A percentile compares a stretch with the other conserved stretches of the same genome.
These are phyloP conservation scores for Onchidella celtica DNA, from an alignment of 2,888 invertebrate species.

Conservation along the genomic window DNA sequence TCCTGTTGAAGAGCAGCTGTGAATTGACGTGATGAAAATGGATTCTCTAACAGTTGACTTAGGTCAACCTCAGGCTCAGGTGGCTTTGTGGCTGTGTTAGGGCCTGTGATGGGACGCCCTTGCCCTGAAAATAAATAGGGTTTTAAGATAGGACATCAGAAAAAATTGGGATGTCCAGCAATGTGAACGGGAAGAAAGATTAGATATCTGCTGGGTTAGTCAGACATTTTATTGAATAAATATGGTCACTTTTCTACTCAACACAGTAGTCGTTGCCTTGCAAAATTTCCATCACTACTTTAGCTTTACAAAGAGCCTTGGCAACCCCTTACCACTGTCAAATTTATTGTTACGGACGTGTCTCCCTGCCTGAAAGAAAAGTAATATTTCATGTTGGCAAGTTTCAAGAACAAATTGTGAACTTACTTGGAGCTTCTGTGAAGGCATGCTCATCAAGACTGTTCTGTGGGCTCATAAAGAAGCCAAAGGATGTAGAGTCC, in stretches of 20 bases:
- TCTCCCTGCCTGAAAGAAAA: too few relatives aligned
- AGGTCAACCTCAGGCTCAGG: not conserved
- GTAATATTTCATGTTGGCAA: too few relatives aligned
- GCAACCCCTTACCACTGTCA: too few relatives aligned
- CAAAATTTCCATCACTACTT: too few relatives aligned
- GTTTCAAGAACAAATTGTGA: not conserved
- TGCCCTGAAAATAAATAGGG: constrained; percentile 17
- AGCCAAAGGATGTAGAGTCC: not conserved
- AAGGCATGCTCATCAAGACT: not conserved
- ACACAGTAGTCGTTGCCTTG: too few relatives aligned
- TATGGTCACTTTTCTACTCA: too few relatives aligned
- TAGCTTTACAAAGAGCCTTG: too few relatives aligned
- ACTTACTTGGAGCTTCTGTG: not conserved
- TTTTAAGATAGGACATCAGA: not conserved
- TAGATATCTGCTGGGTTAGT: not conserved
- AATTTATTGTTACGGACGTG: too few relatives aligned
- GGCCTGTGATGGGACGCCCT: constrained; percentile 12
- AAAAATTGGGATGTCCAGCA: too few relatives aligned
- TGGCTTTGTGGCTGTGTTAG: not conserved
- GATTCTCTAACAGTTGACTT: not conserved
- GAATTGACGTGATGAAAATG: constrained; percentile 5
- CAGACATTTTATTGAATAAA: too few relatives aligned
- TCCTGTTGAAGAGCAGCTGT: constrained; percentile 9
- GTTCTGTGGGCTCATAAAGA: not conserved
- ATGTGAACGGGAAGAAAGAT: too few relatives aligned